These are phyloP conservation scores for Actinia tenebrosa DNA, from an alignment of 64 coral and sea anemone genomes.

Conservation along the genomic window DNA sequence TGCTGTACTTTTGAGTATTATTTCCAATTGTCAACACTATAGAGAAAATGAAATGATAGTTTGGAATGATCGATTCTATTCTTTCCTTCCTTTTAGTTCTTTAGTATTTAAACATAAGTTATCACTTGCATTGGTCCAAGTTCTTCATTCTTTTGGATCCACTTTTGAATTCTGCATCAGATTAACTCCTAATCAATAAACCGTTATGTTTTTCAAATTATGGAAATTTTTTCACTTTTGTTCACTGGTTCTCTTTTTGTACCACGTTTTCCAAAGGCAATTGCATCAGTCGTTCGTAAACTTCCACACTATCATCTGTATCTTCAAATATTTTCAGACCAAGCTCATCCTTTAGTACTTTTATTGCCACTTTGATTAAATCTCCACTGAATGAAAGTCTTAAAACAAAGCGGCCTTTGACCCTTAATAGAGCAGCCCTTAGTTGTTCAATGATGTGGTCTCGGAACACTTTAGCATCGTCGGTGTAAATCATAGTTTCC, in stretches of 20 bases:
- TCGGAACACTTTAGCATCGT: background rate
- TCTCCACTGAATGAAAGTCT: background rate
- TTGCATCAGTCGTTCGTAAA: background rate
- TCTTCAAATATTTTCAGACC: background rate
- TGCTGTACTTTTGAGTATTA: too few relatives aligned
- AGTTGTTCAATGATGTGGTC: background rate
- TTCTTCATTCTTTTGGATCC: background rate
- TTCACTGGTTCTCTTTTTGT: background rate
- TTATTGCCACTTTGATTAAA: background rate
- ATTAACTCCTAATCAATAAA: background rate
- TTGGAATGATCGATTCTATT: too few relatives aligned
- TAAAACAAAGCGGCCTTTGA: background rate
- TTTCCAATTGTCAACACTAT: too few relatives aligned
- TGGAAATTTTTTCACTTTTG: background rate
- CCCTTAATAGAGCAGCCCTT: background rate
- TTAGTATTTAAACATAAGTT: too few relatives aligned
- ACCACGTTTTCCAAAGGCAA: background rate
- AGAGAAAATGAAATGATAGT: too few relatives aligned
- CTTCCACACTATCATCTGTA: background rate
- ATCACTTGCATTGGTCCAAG: too few relatives aligned
- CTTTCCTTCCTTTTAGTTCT: too few relatives aligned
- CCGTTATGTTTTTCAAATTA: background rate
- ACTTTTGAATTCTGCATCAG: background rate
- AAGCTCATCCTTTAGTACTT: constrained; percentile 2
- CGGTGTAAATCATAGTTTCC: background rate